phyloP scores from a whole-genome alignment of 2,113 vertebrate genomes.

The Labrus mixtus region DNA sequence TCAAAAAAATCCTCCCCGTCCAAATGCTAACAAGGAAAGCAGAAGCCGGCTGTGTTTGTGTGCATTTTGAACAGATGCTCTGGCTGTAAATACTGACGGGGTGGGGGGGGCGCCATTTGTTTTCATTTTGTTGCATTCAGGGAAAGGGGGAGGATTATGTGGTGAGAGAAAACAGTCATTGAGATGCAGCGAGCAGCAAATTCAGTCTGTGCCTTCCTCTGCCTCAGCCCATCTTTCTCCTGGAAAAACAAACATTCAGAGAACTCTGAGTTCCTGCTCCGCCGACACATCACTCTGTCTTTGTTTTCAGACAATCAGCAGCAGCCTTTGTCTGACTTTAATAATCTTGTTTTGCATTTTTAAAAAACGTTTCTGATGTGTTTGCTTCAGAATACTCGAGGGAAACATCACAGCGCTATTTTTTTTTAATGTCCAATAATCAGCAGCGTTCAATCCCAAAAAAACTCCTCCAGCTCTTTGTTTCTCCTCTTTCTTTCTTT shows the following conservation, averaged over 20 bases:
- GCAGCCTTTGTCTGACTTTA: no score
- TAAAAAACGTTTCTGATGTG: no score
- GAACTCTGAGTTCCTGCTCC: no score
- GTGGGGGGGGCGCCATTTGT: constrained; percentile 35
- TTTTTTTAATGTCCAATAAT: no score
- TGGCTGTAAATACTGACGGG: constrained; percentile 49
- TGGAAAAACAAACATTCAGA: not conserved
- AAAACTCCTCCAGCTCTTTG: no score
- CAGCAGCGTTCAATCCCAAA: no score
- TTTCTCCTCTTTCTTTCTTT: no score
- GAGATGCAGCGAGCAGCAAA: constrained; percentile 1
- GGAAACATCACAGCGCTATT: no score
- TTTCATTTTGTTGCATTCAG: constrained; percentile 51
- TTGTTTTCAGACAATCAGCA: no score
- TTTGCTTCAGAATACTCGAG: no score
- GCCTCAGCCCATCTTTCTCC: constrained; percentile 4
- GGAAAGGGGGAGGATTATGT: constrained; percentile 2
- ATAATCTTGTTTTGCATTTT: no score
- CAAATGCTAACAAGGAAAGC: constrained; percentile 44
- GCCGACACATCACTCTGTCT: not conserved
- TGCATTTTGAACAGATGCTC: constrained; percentile 61
- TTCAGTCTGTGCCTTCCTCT: not conserved
- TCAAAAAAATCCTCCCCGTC: constrained; percentile 52
- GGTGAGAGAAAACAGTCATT: constrained; percentile 9
- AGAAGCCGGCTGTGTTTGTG: constrained; percentile 48